These are phyloP conservation scores for Oreochromis mossambicus DNA, from an alignment of 2,797 vertebrate species.

Conservation along the genomic window DNA sequence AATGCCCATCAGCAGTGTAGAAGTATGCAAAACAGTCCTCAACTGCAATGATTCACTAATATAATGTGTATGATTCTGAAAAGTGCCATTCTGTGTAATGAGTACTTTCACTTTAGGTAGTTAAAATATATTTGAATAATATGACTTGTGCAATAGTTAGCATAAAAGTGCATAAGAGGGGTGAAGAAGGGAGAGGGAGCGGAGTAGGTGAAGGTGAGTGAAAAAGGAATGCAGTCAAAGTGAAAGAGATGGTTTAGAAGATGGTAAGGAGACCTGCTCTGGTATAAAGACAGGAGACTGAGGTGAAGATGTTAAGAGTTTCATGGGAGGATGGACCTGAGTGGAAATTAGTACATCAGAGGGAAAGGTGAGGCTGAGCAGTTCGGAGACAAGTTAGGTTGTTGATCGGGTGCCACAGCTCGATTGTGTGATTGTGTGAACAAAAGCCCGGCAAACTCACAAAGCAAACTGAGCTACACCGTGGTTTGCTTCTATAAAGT, in stretches of 20 bases:
- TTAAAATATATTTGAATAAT: not conserved
- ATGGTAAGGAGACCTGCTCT: not conserved
- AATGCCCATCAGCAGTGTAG: not conserved
- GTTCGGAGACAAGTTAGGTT: not conserved
- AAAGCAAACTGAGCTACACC: not conserved
- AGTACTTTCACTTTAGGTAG: not conserved
- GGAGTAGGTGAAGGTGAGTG: not conserved
- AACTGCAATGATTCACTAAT: not conserved
- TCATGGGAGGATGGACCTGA: not conserved
- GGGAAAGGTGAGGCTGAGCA: not conserved
- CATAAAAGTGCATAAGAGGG: not conserved
- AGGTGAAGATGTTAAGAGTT: not conserved
- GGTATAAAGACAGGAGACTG: not conserved
- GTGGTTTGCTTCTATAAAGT: not conserved
- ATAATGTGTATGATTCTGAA: not conserved
- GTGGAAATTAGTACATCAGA: not conserved
- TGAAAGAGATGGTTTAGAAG: not conserved
- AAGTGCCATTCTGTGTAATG: not conserved
- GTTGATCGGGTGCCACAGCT: not conserved
- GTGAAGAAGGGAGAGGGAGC: not conserved
- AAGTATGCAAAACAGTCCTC: not conserved
- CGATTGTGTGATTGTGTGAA: not conserved
- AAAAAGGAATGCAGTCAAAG: not conserved
- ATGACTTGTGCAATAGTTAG: not conserved
- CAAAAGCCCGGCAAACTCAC: not conserved